Evolutionary conservation across 1,140 invertebrate genomes (phyloP), one percentile per base, ranked within the genome.

Genomic region (Tribolium madens): DNA sequence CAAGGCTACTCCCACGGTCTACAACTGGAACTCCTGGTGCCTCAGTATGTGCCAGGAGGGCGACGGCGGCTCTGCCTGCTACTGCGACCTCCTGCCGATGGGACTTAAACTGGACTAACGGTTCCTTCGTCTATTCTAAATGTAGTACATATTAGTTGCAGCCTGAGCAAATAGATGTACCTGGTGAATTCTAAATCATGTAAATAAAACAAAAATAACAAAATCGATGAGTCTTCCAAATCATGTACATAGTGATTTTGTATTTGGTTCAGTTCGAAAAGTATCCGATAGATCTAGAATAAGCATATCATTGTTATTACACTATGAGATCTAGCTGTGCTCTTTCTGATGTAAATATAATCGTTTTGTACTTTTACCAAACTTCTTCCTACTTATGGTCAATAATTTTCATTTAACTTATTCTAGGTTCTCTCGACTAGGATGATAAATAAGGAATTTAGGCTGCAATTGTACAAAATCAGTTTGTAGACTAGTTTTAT

Each of bases 51-150:
- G 89, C 83, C 82, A 84, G 75, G 85, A 84, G 79, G 87, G 87
- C 0, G 86, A 88, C 7, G 89, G 89, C 0, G 89, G 89, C 0
- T 86, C 86, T 18, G 89, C 89, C 80, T 89, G 89, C 84, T 86
- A 88, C 81, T 89, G 89, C 84, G 88, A 89, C 86, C 82, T 88
- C 60, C 84, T 87, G 50, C 88, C 88, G 53, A 86, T 87, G 50
- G 52, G 33, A 6, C 2, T 60, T 0, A 15, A 74, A 1, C 14
- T 72, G 33, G 70, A 76, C 6, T 18, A 57, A 18, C 14, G 3
- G 17, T 48, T 69, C 13, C 31, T 46, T 10, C n/a, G 31, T 3
- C 2, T 12, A 7, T 36, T 36, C 17, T 69, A 69, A 47, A 17
- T 36, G 26, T 21, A 71, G 46, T 15, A 17, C n/a, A n/a, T n/a